These are phyloP conservation scores for Sterna hirundo DNA, from an alignment of 2,113 vertebrate genomes.

Conservation along the genomic window DNA sequence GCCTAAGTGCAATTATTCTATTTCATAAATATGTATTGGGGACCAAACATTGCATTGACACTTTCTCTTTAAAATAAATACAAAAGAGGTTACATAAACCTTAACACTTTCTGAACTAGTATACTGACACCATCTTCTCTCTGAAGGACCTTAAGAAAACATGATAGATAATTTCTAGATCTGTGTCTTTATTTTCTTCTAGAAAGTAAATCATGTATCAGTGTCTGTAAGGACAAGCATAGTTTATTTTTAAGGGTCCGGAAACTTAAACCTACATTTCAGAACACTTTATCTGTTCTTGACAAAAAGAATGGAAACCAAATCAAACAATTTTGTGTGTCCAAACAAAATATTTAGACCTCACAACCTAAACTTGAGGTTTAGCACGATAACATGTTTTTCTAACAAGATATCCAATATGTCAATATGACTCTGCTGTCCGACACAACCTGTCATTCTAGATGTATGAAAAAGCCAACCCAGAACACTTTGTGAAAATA, in stretches of 20 bases:
- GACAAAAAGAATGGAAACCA: background rate
- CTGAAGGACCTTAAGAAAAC: background rate
- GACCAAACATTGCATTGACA: background rate
- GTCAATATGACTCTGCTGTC: background rate
- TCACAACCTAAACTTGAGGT: background rate
- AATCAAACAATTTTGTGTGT: background rate
- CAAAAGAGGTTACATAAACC: background rate
- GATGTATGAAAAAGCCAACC: background rate
- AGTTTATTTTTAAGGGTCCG: background rate
- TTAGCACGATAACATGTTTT: rapidly evolving
- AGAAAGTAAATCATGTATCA: background rate
- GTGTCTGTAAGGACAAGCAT: background rate
- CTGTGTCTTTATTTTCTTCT: background rate
- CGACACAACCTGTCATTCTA: background rate
- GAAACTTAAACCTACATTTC: background rate
- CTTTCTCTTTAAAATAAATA: background rate
- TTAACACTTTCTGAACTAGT: background rate
- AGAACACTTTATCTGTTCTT: background rate
- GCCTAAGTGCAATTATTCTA: background rate
- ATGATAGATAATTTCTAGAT: background rate
- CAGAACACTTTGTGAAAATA: background rate
- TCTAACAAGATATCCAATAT: background rate
- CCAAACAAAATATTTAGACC: background rate
- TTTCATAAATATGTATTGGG: background rate
- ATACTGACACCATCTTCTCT: background rate